Base-by-base conservation (phyloP, 2,113 vertebrate species). In the Bothrops jararaca region DNA sequence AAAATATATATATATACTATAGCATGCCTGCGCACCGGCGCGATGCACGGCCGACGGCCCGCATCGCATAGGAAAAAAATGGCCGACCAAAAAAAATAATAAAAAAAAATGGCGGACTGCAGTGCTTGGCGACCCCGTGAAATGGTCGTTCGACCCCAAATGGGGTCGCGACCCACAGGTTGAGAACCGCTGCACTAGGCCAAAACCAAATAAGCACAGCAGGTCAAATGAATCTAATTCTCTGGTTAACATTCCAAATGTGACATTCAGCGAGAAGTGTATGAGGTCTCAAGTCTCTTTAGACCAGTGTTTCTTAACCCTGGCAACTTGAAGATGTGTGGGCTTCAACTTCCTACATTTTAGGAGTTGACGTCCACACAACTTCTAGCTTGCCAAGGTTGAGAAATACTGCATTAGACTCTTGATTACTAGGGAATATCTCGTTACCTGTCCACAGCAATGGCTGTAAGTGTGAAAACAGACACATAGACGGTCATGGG, bases 401-500 rank as follows among this genome's bases (percentile, higher is more conserved):
- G 64, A 34, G 64, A 69, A 69, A 69, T 13, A 6, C 29, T 69
- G 64, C 64, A 18, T 22, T 10, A 88, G n/a, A 88, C 18, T 34
- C n/a, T 54, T 10, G 52, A 42, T 26, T 58, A 18, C 2, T 29
- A 20, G 42, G 69, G 20, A 57, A 22, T 3, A 0, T 48, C 39
- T 80, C 1, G 34, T 95, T 94, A 99, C 98, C 98, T 98, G 97
- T 99, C 98, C n/a, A 99, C 98, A 0, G 98, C 98, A 1, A 99
- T 99, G 56, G 98, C 98, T 0, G 98, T 98, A 57, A 99, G 97
- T 0, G 98, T 98, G 97, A 99, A 99, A 90, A 99, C 98, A 0
- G 98, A 99, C 94, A 99, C 98, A 0, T 98, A 98, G 42, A 99
- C 98, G 0, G 98, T 98, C 95, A 98, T 97, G 0, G 98, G 98